A percentile compares a stretch with the other conserved stretches of the same genome.
Evolutionary conservation across 37 sponge, comb jelly and placozoan genomes (phyloP).

Genomic region (Oscarella lobularis): DNA sequence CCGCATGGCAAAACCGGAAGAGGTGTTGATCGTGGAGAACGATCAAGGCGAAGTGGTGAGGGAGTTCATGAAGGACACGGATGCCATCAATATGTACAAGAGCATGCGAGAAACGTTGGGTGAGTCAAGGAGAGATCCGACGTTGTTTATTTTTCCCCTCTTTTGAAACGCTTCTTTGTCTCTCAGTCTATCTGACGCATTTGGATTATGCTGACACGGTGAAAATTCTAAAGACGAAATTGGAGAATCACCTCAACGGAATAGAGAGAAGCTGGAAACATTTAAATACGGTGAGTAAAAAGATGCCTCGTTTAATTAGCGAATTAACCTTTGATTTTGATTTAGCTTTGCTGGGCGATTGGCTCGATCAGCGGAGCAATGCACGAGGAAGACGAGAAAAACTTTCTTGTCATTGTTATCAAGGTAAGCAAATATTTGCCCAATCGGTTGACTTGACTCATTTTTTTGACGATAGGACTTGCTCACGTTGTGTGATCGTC

Average conservation of each 20-base stretch:
- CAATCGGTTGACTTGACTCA: neutral
- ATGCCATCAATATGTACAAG: constrained; percentile 99
- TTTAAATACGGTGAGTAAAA: constrained; percentile 73
- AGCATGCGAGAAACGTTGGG: constrained; percentile 98
- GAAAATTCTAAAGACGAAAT: constrained; percentile 90
- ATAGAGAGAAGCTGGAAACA: constrained; percentile 99
- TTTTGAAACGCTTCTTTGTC: neutral
- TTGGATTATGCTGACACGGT: constrained; percentile 93
- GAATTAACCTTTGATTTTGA: neutral
- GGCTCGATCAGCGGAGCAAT: constrained; percentile 99
- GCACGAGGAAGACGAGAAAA: constrained; percentile 97
- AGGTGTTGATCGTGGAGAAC: constrained; percentile 97
- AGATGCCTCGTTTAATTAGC: neutral
- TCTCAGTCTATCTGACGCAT: constrained; percentile 74
- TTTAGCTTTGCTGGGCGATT: constrained; percentile 98
- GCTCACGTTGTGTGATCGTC: constrained; percentile 84
- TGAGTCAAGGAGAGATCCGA: too few relatives aligned
- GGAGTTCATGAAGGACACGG: constrained; percentile 98
- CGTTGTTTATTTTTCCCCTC: too few relatives aligned
- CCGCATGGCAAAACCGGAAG: constrained; percentile 98
- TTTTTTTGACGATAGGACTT: constrained; percentile 41
- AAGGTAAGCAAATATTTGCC: constrained; percentile 71
- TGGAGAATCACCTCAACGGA: constrained; percentile 84
- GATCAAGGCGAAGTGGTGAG: constrained; percentile 98
- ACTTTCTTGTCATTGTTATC: constrained; percentile 95